Evolutionary conservation across 2,113 vertebrate genomes (phyloP).

Genomic region (Sylvietta virens): DNA sequence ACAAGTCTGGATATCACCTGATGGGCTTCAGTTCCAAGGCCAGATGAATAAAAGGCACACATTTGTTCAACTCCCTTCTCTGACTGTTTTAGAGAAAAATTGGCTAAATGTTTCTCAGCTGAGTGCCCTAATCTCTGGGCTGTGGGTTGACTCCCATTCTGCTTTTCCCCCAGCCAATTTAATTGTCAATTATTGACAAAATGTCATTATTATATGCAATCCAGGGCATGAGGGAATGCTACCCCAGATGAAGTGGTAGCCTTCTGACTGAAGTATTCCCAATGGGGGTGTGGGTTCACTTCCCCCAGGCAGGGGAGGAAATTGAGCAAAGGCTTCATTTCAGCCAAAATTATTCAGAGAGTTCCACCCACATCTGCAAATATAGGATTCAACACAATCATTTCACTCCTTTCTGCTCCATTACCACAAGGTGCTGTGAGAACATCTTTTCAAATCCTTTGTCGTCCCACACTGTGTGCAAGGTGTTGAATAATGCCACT

Average conservation of each 20-base stretch:
- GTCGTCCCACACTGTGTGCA: background rate
- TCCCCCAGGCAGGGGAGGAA: constrained; percentile 14
- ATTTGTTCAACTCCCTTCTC: background rate
- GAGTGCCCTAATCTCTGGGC: background rate
- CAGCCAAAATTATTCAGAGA: constrained; percentile 52
- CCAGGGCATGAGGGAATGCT: background rate
- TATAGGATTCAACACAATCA: constrained; percentile 13
- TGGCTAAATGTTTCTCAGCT: background rate
- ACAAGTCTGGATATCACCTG: background rate
- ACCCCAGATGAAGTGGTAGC: background rate
- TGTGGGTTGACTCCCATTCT: background rate
- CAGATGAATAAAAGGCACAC: background rate
- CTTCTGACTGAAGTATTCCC: background rate
- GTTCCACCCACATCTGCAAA: constrained; percentile 58
- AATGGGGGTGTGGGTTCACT: background rate
- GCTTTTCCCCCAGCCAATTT: background rate
- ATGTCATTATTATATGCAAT: background rate
- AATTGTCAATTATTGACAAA: background rate
- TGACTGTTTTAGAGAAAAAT: background rate
- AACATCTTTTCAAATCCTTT: constrained; percentile 35
- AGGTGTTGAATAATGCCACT: constrained; percentile 29
- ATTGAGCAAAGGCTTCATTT: constrained; percentile 24
- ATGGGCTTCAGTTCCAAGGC: background rate
- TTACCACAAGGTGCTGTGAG: background rate
- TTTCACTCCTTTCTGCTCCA: constrained; percentile 30